phyloP scores from a whole-genome alignment of 1,140 invertebrate species.

The Hyphantria cunea region DNA sequence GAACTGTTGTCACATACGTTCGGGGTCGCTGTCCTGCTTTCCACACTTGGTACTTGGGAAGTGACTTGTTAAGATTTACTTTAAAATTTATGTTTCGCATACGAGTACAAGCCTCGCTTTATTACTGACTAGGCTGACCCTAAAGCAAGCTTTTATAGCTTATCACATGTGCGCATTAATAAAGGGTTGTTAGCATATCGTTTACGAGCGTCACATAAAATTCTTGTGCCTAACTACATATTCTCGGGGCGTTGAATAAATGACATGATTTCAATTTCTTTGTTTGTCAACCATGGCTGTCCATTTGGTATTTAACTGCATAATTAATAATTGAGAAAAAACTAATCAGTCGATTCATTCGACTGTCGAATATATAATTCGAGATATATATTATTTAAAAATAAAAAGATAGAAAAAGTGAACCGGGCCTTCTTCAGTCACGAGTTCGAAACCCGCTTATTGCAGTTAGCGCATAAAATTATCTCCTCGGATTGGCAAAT shows the following conservation, averaged over 20 bases:
- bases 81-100: neutral
- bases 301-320: neutral
- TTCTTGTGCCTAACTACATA: neutral
- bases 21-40: conserved; percentile 15
- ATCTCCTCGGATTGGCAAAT: too few species aligned
- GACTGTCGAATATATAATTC: too few species aligned
- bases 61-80: conserved; percentile 9
- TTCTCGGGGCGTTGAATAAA: neutral
- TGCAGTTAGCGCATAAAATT: too few species aligned
- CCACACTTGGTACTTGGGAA: conserved; percentile 18
- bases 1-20: conserved; percentile 20
- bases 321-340: too few species aligned
- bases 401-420: too few species aligned
- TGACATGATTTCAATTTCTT: neutral
- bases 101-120: too few species aligned
- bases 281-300: neutral
- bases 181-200: conserved; percentile 1
- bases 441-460: too few species aligned
- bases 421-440: too few species aligned
- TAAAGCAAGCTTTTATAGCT: neutral
- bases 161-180: conserved; percentile 1
- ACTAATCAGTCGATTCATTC: too few species aligned
- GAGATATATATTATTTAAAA: too few species aligned
- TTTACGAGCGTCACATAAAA: neutral
- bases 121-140: neutral